phyloP scores from a whole-genome alignment of 2,888 invertebrate genomes.

The Pandemis corylana region DNA sequence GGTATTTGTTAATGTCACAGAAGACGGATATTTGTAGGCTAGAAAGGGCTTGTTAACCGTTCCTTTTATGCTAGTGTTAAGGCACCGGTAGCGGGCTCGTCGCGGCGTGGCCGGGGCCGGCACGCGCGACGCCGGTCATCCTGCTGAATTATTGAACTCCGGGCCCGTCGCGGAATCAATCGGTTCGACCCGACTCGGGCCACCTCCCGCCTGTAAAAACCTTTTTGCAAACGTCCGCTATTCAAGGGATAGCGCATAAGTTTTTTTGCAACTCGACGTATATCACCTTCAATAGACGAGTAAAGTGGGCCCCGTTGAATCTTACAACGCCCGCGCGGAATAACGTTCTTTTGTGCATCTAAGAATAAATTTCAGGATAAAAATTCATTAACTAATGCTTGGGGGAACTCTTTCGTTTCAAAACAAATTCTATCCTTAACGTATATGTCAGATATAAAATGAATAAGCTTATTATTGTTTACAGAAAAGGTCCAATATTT shows the following conservation, averaged over 20 bases:
- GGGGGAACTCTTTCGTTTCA: neutral
- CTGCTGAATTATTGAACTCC: conserved; percentile 69
- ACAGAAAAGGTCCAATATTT: no score
- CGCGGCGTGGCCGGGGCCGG: neutral
- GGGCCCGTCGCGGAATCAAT: conserved; percentile 61
- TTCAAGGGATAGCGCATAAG: conserved; percentile 46
- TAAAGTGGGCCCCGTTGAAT: conserved; percentile 8
- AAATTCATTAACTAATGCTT: neutral
- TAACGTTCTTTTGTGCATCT: neutral
- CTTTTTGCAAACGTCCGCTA: conserved; percentile 55
- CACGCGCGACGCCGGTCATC: conserved; percentile 50
- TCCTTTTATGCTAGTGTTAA: conserved; percentile 3
- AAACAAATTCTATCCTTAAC: neutral
- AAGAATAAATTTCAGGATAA: neutral
- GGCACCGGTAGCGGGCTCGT: neutral
- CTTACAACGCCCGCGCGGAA: neutral
- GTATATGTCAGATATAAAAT: no score
- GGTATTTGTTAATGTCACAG: neutral
- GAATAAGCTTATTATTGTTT: no score
- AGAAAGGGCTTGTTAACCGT: neutral
- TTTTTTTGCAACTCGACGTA: conserved; percentile 38
- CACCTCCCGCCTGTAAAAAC: conserved; percentile 53
- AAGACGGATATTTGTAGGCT: neutral
- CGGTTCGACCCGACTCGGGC: conserved; percentile 51
- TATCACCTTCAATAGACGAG: conserved; percentile 8